Evolutionary conservation across 2,113 vertebrate species (phyloP).

Genomic region (Grammomys dolichurus): DNA sequence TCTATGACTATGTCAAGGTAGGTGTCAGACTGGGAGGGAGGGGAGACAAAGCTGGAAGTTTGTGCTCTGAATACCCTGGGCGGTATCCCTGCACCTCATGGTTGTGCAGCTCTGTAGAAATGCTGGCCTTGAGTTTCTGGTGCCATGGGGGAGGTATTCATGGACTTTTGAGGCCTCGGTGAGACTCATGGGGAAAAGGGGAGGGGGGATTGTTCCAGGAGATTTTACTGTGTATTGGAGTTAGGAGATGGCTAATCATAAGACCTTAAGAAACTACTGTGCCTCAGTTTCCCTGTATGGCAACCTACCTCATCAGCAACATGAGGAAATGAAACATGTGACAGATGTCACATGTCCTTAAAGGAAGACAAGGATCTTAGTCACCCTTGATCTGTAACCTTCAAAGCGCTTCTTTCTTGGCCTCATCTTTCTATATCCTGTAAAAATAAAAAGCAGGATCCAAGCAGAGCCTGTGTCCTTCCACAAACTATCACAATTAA

Average conservation of each 20-base stretch:
- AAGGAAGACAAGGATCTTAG: not conserved
- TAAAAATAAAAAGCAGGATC: not conserved
- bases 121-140: too few species aligned
- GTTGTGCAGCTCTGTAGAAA: not conserved
- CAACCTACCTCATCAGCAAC: not conserved
- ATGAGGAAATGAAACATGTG: not conserved
- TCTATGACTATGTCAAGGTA: constrained; percentile 95
- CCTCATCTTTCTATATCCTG: not conserved
- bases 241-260: not conserved
- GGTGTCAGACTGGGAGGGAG: not conserved
- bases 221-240: not conserved
- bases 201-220: not conserved
- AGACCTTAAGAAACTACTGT: not conserved
- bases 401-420: not conserved
- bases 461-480: not conserved
- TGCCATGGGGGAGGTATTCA: accelerated
- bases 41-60: not conserved
- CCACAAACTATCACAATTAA: not conserved
- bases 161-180: not conserved
- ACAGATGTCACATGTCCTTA: not conserved
- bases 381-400: not conserved
- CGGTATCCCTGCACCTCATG: not conserved
- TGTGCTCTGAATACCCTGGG: not conserved
- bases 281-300: constrained; percentile 10
- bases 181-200: not conserved